Evolutionary conservation across 2,113 vertebrate species (phyloP).

Genomic region (Scytalopus superciliaris): DNA sequence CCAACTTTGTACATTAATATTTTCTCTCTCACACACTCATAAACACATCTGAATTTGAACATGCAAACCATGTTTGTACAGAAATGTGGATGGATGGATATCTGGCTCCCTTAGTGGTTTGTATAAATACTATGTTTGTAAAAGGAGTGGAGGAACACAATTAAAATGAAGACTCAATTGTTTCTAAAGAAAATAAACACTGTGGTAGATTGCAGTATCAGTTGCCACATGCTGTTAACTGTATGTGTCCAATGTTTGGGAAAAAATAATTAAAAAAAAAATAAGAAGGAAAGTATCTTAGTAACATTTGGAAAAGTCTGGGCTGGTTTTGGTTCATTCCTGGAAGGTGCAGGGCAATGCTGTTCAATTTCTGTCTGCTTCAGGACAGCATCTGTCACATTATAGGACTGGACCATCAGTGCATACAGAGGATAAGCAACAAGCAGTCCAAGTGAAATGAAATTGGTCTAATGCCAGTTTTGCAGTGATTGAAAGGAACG

Average conservation of each 20-base stretch:
- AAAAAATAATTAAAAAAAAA: background rate
- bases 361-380: background rate
- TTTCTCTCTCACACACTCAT: background rate
- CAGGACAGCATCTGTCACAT: conserved; percentile 19
- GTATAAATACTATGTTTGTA: background rate
- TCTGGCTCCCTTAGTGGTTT: background rate
- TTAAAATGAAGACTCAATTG: background rate
- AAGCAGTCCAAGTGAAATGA: background rate
- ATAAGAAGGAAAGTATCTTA: background rate
- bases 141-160: background rate
- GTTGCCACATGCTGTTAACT: background rate
- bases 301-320: background rate
- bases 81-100: background rate
- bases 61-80: background rate
- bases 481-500: background rate
- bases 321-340: background rate
- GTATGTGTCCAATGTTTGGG: background rate
- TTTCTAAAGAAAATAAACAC: background rate
- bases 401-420: background rate
- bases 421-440: background rate
- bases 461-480: background rate
- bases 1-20: background rate
- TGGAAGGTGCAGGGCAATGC: background rate
- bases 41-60: conserved; percentile 17
- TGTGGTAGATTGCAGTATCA: background rate